Evolutionary conservation across 2,113 vertebrate species (phyloP).

Genomic region (Salminus brasiliensis): DNA sequence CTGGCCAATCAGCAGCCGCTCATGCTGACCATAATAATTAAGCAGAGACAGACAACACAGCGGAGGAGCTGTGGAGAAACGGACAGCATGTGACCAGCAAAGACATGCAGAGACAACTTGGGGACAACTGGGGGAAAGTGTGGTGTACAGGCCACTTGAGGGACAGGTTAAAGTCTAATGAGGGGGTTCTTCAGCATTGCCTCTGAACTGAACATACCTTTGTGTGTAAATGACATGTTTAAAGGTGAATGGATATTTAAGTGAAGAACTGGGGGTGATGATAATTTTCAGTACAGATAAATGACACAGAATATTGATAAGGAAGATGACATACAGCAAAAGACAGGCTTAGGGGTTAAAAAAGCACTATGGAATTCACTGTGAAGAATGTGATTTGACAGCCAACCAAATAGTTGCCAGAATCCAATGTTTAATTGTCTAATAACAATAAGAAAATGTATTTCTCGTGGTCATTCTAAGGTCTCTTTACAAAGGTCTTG

Average conservation of each 20-base stretch:
- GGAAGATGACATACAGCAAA: not conserved
- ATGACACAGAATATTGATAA: not conserved
- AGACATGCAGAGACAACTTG: slow-evolving; percentile 33
- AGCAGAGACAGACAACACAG: slow-evolving; percentile 62
- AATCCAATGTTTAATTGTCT: not conserved
- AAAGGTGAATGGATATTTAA: not conserved
- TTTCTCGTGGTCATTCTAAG: not conserved
- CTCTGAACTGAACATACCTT: not conserved
- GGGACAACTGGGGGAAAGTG: not conserved
- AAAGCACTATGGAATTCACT: no score
- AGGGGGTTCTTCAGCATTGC: not conserved
- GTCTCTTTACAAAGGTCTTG: not conserved
- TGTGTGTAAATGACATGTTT: not conserved
- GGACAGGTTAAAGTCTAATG: not conserved
- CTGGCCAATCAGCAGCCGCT: slow-evolving; percentile 51
- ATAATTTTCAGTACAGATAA: not conserved
- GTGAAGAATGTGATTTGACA: not conserved
- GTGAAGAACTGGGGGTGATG: not conserved
- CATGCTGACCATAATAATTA: slow-evolving; percentile 61
- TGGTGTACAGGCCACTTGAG: slow-evolving; percentile 18
- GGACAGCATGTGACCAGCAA: slow-evolving; percentile 41
- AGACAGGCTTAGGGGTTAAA: no score
- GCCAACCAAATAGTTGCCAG: not conserved
- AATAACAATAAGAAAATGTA: not conserved
- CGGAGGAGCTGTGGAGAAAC: slow-evolving; percentile 55